A percentile compares a stretch with the other conserved stretches of the same genome.
These are phyloP conservation scores for Thamnophis sirtalis DNA, from an alignment of 2,113 vertebrate genomes.

Conservation along the genomic window DNA sequence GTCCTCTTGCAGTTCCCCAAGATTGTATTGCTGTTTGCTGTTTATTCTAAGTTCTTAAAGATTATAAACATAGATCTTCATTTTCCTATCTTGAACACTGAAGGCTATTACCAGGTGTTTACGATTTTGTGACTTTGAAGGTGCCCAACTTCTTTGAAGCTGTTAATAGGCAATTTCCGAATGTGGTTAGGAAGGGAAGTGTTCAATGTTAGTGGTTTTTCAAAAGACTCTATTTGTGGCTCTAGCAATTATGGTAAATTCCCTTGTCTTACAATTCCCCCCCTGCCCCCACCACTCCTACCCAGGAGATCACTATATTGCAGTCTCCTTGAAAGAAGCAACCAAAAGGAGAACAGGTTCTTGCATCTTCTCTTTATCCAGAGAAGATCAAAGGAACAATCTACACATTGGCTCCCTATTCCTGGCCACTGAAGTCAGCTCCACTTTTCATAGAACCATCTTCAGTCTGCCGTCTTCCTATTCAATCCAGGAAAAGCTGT, in stretches of 20 bases:
- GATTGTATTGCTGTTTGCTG: background rate
- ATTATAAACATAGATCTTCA: background rate
- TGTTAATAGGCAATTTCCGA: background rate
- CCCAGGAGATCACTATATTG: too few relatives aligned
- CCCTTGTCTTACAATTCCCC: too few relatives aligned
- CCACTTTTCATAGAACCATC: background rate
- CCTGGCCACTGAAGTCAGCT: background rate
- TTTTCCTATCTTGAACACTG: background rate
- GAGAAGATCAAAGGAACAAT: background rate
- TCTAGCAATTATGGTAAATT: too few relatives aligned
- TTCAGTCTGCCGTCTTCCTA: background rate
- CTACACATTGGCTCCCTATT: background rate
- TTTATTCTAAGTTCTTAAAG: background rate
- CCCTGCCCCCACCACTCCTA: too few relatives aligned
- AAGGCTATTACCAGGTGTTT: background rate
- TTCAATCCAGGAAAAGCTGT: background rate
- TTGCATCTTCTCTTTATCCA: background rate
- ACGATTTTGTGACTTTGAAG: background rate
- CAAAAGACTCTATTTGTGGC: too few relatives aligned
- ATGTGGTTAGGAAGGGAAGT: background rate
- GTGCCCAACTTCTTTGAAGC: background rate
- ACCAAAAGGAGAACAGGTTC: background rate
- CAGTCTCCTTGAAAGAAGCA: background rate
- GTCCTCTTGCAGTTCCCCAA: background rate
- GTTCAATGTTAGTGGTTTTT: too few relatives aligned